Conservation (phyloP, 2,797 vertebrate genomes). For the Brachymystax lenok region DNA sequence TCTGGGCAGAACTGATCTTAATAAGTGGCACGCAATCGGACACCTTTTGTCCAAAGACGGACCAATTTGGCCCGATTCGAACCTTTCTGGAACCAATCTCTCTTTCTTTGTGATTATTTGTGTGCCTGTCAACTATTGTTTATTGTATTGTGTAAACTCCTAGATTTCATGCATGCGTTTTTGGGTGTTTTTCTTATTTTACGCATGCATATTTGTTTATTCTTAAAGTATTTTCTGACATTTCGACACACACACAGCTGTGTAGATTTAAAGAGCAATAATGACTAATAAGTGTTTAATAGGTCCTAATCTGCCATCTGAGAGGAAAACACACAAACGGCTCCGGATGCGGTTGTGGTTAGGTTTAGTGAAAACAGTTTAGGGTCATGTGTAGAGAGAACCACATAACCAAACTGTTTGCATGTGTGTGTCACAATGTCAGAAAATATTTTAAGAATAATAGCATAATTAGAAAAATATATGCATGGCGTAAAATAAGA, state of each 20-base stretch:
- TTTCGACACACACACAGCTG: background rate
- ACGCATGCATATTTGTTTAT: background rate
- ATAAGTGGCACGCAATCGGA: too few species aligned
- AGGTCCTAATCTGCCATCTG: conserved; percentile 16
- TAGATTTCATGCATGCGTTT: too few species aligned
- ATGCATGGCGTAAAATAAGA: too few species aligned
- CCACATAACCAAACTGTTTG: background rate
- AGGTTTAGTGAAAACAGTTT: conserved; percentile 20
- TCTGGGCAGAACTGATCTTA: too few species aligned
- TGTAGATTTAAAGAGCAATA: background rate
- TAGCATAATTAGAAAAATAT: background rate
- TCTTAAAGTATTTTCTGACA: background rate
- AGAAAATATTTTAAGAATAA: background rate
- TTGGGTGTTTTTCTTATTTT: background rate
- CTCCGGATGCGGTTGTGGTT: background rate
- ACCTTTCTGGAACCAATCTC: too few species aligned
- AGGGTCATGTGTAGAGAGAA: background rate
- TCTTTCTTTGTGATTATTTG: too few species aligned
- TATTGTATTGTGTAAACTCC: too few species aligned
- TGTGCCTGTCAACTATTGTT: background rate
- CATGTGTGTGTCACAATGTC: background rate
- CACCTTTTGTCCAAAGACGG: too few species aligned
- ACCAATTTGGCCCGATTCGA: too few species aligned
- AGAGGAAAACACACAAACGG: background rate
- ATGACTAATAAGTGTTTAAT: conserved; percentile 20